These are phyloP conservation scores for Vidua macroura DNA, from an alignment of 2,113 vertebrate species.

Conservation along the genomic window DNA sequence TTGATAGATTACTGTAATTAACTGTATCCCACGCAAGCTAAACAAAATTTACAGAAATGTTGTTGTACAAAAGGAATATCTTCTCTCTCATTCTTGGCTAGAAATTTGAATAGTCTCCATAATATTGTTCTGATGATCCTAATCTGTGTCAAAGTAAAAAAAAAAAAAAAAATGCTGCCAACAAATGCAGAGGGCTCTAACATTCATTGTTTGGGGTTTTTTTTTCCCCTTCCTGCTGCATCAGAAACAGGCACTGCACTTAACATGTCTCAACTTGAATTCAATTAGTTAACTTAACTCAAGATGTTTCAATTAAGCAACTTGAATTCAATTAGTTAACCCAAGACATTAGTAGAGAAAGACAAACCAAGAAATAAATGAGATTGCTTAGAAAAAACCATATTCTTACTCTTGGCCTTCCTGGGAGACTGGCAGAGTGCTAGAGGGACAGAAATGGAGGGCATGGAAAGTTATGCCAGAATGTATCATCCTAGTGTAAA, in stretches of 20 bases:
- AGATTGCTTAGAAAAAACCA: neutral
- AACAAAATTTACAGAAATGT: slow-evolving; percentile 77
- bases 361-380: slow-evolving; percentile 23
- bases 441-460: neutral
- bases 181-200: neutral
- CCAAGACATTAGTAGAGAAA: slow-evolving; percentile 5
- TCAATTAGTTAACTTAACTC: slow-evolving; percentile 70
- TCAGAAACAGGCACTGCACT: slow-evolving; percentile 2
- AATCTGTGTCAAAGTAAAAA: neutral
- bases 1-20: slow-evolving; percentile 87
- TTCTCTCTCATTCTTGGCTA: slow-evolving; percentile 32
- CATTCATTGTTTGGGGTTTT: neutral
- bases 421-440: neutral
- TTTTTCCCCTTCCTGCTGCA: neutral
- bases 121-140: slow-evolving; percentile 25
- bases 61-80: slow-evolving; percentile 64
- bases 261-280: slow-evolving; percentile 45
- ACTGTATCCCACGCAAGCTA: slow-evolving; percentile 77
- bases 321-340: slow-evolving; percentile 69
- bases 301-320: slow-evolving; percentile 70
- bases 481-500: neutral
- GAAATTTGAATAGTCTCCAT: slow-evolving; percentile 38
- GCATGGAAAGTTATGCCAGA: neutral
- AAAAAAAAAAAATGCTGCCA: neutral
- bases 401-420: neutral